Conservation (phyloP, 2,888 invertebrate species). For the Nemurella pictetii region DNA sequence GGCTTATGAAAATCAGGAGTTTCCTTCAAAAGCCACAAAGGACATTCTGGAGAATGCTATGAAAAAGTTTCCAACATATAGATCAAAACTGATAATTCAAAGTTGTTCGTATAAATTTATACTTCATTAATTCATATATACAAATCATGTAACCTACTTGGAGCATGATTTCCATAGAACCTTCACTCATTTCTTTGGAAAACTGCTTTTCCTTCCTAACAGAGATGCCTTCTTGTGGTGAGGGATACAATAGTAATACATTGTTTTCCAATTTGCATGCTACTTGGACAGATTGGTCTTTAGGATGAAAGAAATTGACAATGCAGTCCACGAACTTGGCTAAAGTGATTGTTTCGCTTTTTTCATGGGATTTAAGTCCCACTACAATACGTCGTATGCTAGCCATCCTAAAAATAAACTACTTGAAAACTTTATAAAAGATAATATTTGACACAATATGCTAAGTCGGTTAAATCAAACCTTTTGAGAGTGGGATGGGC, state of each 20-base stretch:
- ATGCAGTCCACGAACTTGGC: conserved; percentile 39
- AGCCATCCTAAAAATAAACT: neutral
- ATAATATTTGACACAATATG: no score
- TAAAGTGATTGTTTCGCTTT: conserved; percentile 25
- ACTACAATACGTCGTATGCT: conserved; percentile 30
- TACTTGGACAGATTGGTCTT: conserved; percentile 26
- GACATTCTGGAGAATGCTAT: conserved; percentile 44
- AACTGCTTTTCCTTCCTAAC: neutral
- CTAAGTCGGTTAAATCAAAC: no score
- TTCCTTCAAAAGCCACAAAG: conserved; percentile 38
- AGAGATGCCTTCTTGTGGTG: neutral
- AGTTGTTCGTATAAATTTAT: no score
- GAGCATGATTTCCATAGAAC: conserved; percentile 18
- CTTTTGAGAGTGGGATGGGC: no score
- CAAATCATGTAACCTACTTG: conserved; percentile 29
- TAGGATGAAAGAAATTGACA: conserved; percentile 37
- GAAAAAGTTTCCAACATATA: conserved; percentile 8
- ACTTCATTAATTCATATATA: neutral
- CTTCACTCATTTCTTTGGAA: neutral
- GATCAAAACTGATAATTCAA: neutral
- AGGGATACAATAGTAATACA: conserved; percentile 36
- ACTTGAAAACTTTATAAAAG: neutral
- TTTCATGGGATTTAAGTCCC: conserved; percentile 34
- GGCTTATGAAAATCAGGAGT: conserved; percentile 4
- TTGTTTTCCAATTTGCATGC: conserved; percentile 36